Percentiles rank a stretch among this genome's conserved stretches.
Conservation (phyloP, 2,888 invertebrate species). For the Hydrotaea cyrtoneurina region DNA sequence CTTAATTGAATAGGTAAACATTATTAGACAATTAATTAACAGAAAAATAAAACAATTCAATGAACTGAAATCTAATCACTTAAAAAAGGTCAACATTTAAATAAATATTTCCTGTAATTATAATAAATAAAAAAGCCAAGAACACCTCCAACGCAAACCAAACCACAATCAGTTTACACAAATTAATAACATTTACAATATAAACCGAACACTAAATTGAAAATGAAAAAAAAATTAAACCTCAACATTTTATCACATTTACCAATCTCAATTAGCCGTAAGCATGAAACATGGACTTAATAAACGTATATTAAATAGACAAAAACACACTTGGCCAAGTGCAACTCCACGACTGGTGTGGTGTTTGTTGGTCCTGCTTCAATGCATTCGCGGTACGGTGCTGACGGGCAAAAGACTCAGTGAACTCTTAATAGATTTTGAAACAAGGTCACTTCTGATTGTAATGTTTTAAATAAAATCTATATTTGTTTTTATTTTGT, state of each 20-base stretch:
- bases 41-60: slow-evolving; percentile 5
- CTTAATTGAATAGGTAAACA: too few relatives aligned
- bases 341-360: neutral
- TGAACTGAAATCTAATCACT: slow-evolving; percentile 14
- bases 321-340: slow-evolving; percentile 3
- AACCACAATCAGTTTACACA: slow-evolving; percentile 21
- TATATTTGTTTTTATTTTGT: slow-evolving; percentile 1
- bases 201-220: neutral
- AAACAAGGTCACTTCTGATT: slow-evolving; percentile 63
- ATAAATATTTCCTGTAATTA: slow-evolving; percentile 51
- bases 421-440: slow-evolving; percentile 40
- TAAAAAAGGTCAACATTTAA: slow-evolving; percentile 35
- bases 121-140: neutral
- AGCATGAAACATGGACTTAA: slow-evolving; percentile 29
- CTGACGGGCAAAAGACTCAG: neutral
- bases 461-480: slow-evolving; percentile 38
- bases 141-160: neutral
- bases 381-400: slow-evolving; percentile 31
- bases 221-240: neutral
- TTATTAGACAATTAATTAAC: too few relatives aligned
- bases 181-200: slow-evolving; percentile 36
- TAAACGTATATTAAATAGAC: neutral
- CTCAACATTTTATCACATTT: slow-evolving; percentile 19
- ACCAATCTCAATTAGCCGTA: slow-evolving; percentile 31
- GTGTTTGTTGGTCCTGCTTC: slow-evolving; percentile 59